phyloP scores from a whole-genome alignment of 2,797 vertebrate species.

The Acipenser ruthenus region DNA sequence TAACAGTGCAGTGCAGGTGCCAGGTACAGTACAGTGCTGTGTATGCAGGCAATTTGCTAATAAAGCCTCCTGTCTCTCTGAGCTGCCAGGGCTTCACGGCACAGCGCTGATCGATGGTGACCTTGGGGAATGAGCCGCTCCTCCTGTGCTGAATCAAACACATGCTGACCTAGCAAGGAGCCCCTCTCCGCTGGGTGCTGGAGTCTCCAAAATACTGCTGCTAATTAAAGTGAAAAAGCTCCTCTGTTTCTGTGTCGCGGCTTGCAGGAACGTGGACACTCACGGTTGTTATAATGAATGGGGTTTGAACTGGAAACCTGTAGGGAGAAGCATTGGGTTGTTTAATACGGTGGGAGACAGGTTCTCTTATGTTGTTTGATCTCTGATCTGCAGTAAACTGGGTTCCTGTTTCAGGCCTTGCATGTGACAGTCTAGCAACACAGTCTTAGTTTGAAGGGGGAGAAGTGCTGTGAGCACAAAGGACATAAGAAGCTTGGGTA shows the following conservation, averaged over 20 bases:
- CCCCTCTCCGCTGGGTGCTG: neutral
- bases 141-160: conserved; percentile 12
- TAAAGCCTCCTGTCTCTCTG: neutral
- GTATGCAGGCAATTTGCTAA: neutral
- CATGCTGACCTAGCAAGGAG: neutral
- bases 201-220: neutral
- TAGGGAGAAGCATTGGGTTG: too few relatives aligned
- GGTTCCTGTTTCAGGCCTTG: too few relatives aligned
- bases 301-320: too few relatives aligned
- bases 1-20: too few relatives aligned
- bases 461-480: too few relatives aligned
- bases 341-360: too few relatives aligned
- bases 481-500: too few relatives aligned
- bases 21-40: neutral
- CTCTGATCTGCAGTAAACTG: too few relatives aligned
- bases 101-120: conserved; percentile 41
- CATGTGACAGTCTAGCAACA: too few relatives aligned
- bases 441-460: too few relatives aligned
- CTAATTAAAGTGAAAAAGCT: neutral
- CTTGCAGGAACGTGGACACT: neutral
- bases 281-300: too few relatives aligned
- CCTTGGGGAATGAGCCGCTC: conserved; percentile 32
- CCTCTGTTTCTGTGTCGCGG: neutral
- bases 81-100: conserved; percentile 22
- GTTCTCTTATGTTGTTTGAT: too few relatives aligned